These are phyloP conservation scores for Dreissena rostriformis DNA, from an alignment of 1,140 invertebrate species.

Conservation along the genomic window DNA sequence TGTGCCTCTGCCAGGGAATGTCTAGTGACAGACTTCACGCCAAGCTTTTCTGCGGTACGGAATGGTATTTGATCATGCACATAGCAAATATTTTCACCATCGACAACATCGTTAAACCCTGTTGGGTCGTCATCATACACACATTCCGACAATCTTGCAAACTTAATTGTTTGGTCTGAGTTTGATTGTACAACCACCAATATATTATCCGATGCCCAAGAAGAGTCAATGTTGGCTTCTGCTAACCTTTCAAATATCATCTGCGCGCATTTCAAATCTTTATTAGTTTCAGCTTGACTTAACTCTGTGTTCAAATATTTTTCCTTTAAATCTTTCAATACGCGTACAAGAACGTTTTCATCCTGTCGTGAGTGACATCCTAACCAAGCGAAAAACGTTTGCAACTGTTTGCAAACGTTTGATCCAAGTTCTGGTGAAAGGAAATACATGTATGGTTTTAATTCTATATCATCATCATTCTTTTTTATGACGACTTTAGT, in stretches of 20 bases:
- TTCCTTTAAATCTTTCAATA: not conserved
- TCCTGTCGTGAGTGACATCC: not conserved
- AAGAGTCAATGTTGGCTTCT: conserved; percentile 13
- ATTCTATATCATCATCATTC: too few species aligned
- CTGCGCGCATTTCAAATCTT: not conserved
- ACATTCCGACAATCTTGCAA: conserved; percentile 57
- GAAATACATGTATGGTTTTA: not conserved
- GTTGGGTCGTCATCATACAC: conserved; percentile 49
- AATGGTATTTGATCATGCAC: conserved; percentile 65
- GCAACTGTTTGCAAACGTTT: not conserved
- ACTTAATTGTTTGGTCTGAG: conserved; percentile 14
- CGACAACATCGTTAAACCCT: conserved; percentile 30
- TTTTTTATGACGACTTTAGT: too few species aligned
- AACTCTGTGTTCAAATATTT: not conserved
- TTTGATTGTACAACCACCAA: not conserved
- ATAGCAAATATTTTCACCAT: conserved; percentile 59
- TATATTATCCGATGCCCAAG: not conserved
- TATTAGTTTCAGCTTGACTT: not conserved
- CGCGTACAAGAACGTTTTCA: not conserved
- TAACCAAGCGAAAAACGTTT: not conserved
- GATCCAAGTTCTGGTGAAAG: not conserved
- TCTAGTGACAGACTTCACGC: conserved; percentile 63
- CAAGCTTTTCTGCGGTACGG: conserved; percentile 61
- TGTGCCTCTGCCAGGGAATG: conserved; percentile 57
- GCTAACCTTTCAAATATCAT: not conserved